A percentile compares a stretch with the other conserved stretches of the same genome.
Evolutionary conservation across 2,797 vertebrate genomes (phyloP).

Genomic region (Anisognathus igniventris): DNA sequence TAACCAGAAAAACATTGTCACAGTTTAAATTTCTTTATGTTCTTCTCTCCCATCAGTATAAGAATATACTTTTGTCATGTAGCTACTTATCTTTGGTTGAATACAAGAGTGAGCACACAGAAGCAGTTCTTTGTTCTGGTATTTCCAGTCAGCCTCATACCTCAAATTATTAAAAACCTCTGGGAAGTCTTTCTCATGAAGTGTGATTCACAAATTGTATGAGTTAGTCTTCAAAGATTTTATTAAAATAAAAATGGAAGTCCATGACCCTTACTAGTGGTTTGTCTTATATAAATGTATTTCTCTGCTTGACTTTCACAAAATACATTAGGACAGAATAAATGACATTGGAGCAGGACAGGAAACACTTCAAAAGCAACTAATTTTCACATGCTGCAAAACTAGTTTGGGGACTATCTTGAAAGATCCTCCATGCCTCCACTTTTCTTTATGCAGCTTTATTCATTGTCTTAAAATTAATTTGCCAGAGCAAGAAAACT

Average conservation of each 20-base stretch:
- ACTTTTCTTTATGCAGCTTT: neutral
- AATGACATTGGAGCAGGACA: neutral
- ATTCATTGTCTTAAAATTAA: neutral
- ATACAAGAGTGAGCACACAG: neutral
- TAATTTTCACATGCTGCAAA: neutral
- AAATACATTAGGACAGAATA: neutral
- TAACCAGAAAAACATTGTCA: neutral
- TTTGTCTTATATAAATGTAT: neutral
- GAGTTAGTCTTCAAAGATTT: neutral
- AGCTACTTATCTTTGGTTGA: neutral
- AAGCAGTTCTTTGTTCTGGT: neutral
- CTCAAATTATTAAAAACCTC: conserved; percentile 1
- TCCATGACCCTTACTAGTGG: neutral
- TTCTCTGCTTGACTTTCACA: neutral
- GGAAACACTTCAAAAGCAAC: neutral
- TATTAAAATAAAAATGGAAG: neutral
- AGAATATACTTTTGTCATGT: neutral
- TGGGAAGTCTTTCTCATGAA: neutral
- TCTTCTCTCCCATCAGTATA: neutral
- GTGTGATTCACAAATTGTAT: neutral
- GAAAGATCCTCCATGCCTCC: neutral
- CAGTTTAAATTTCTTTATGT: neutral
- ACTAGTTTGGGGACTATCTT: neutral
- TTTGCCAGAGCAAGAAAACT: neutral
- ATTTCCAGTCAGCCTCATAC: neutral